phyloP scores from a whole-genome alignment of 2,888 invertebrate species.

The Stenurella melanura region DNA sequence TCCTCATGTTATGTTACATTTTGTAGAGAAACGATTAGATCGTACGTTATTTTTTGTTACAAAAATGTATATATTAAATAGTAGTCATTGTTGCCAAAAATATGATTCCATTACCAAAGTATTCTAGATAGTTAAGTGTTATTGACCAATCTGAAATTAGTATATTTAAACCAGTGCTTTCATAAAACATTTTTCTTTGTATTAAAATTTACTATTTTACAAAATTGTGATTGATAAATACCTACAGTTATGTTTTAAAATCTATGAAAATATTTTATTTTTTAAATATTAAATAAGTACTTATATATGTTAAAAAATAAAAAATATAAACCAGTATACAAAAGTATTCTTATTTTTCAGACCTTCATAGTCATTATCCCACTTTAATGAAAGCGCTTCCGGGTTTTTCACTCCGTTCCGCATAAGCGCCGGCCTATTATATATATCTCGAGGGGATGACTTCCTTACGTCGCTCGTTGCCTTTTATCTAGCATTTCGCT shows the following conservation, averaged over 20 bases:
- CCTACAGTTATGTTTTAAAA: constrained; percentile 4
- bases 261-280: constrained; percentile 7
- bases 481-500: too few species aligned
- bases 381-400: too few species aligned
- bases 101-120: constrained; percentile 4
- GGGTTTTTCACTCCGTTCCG: too few species aligned
- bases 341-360: background rate
- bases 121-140: constrained; percentile 4
- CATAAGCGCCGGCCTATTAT: too few species aligned
- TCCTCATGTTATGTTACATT: background rate
- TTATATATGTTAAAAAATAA: background rate
- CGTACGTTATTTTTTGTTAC: background rate
- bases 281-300: constrained; percentile 4
- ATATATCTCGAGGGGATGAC: too few species aligned
- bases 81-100: constrained; percentile 7
- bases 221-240: constrained; percentile 7
- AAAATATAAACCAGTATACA: background rate
- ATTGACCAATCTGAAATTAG: constrained; percentile 7
- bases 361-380: background rate
- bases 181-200: background rate
- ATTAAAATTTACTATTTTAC: constrained; percentile 1
- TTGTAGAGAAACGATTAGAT: background rate
- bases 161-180: constrained; percentile 3
- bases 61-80: constrained; percentile 4
- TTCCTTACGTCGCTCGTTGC: too few species aligned